phyloP scores from a whole-genome alignment of 2,113 vertebrate genomes.

The Maccullochella peelii region DNA sequence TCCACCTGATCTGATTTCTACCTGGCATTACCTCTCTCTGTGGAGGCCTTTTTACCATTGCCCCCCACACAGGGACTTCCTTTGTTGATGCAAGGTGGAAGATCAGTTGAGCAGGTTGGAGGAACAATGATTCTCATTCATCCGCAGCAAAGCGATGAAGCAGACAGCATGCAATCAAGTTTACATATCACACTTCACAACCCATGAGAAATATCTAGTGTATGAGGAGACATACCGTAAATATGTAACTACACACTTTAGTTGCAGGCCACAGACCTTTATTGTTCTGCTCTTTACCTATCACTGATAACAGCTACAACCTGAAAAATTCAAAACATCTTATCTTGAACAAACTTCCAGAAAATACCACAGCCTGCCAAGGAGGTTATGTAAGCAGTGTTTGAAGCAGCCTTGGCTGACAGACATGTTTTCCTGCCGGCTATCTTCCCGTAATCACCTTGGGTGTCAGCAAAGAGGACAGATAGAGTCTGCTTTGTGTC shows the following conservation, averaged over 20 bases:
- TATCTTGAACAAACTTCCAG: conserved; percentile 27
- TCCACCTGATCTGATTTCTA: conserved; percentile 63
- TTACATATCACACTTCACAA: conserved; percentile 36
- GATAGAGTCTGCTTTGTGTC: conserved; percentile 47
- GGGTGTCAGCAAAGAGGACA: conserved; percentile 50
- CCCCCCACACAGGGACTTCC: conserved; percentile 44
- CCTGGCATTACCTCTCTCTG: conserved; percentile 36
- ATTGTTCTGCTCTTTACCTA: conserved; percentile 26
- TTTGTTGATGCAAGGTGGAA: conserved; percentile 62
- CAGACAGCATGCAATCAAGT: conserved; percentile 43
- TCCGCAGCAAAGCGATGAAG: conserved; percentile 17
- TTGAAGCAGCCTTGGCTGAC: conserved; percentile 27
- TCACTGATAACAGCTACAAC: conserved; percentile 31
- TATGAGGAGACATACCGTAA: background rate
- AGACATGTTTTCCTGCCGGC: conserved; percentile 51
- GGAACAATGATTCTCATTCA: conserved; percentile 73
- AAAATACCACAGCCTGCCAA: conserved; percentile 21
- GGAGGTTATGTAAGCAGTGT: conserved; percentile 48
- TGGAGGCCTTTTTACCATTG: conserved; percentile 26
- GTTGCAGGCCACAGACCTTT: background rate
- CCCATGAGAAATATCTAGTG: conserved; percentile 21
- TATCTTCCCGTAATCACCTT: conserved; percentile 60
- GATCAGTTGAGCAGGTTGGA: conserved; percentile 48
- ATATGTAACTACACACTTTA: conserved; percentile 13
- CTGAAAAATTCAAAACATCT: conserved; percentile 30